A percentile compares a stretch with the other conserved stretches of the same genome.
Conservation (phyloP, 2,113 vertebrate species). For the Chlamydotis undulata region DNA sequence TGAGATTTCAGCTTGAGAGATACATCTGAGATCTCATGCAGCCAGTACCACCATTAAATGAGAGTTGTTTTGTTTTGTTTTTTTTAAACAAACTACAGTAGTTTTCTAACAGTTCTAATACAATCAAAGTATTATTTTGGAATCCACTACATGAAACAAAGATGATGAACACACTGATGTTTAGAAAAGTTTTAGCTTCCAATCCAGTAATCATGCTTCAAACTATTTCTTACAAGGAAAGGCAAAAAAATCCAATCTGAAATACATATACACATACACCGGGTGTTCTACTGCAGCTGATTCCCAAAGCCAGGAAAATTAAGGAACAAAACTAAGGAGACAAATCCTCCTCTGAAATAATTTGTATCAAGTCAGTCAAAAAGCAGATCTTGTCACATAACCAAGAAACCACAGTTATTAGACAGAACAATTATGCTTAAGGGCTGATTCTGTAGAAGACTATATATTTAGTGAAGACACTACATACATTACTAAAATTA, state of each 20-base stretch:
- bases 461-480: not conserved
- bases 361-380: not conserved
- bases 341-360: not conserved
- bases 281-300: not conserved
- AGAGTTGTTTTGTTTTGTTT: not conserved
- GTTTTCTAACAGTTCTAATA: not conserved
- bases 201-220: not conserved
- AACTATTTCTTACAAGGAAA: not conserved
- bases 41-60: not conserved
- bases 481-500: not conserved
- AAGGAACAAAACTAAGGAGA: not conserved
- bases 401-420: not conserved
- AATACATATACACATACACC: not conserved
- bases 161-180: not conserved
- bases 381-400: not conserved
- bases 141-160: not conserved
- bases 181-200: not conserved
- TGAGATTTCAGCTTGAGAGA: not conserved
- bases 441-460: not conserved
- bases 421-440: not conserved
- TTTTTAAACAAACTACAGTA: not conserved
- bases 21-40: not conserved
- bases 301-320: not conserved
- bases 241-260: not conserved
- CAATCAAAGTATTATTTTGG: not conserved